Percentiles rank a stretch among this genome's conserved stretches.
Evolutionary conservation across 2,888 invertebrate genomes (phyloP).

Genomic region (Copidosoma aretas): DNA sequence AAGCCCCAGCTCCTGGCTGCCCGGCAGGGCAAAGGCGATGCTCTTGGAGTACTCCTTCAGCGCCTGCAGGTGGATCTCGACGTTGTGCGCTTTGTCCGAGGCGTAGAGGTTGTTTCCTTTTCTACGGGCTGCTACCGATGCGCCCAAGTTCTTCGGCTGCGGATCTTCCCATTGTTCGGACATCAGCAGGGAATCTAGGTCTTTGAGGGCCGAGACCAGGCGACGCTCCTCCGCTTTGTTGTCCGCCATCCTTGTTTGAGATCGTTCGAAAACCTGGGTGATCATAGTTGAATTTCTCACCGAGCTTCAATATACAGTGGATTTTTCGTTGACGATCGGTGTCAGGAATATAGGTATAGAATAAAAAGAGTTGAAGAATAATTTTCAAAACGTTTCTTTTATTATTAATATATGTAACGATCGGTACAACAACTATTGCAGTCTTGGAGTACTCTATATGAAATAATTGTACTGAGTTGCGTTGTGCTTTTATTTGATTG

Average conservation of each 20-base stretch:
- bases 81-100: not conserved
- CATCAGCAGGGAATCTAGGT: not conserved
- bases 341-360: no score
- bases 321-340: no score
- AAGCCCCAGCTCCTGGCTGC: slow-evolving; percentile 15
- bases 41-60: slow-evolving; percentile 19
- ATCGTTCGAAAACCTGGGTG: no score
- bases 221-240: not conserved
- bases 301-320: no score
- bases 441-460: no score
- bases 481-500: no score
- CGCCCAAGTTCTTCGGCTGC: not conserved
- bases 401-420: no score
- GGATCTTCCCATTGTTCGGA: not conserved
- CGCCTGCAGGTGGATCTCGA: slow-evolving; percentile 14
- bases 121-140: slow-evolving; percentile 7
- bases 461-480: no score
- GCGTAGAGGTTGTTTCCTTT: slow-evolving; percentile 21
- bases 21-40: slow-evolving; percentile 13
- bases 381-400: no score
- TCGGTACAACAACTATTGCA: no score
- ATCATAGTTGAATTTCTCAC: no score
- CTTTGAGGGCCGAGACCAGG: not conserved
- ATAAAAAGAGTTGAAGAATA: no score
- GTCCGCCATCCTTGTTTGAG: not conserved